phyloP scores from a whole-genome alignment of 2,113 vertebrate genomes.

The Phyllopteryx taeniolatus region DNA sequence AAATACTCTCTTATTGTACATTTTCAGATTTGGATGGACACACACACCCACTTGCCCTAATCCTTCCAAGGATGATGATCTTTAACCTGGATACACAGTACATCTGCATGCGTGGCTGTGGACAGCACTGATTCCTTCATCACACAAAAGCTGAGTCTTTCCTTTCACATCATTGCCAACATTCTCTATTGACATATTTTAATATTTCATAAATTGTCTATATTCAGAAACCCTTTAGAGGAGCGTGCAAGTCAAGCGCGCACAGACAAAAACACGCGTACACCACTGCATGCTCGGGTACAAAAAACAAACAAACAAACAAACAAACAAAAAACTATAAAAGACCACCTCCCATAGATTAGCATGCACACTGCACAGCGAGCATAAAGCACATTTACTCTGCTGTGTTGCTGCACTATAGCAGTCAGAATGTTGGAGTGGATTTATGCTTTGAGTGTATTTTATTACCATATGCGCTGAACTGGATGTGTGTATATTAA shows the following conservation, averaged over 20 bases:
- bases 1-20: constrained; percentile 21
- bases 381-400: constrained; percentile 16
- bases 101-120: constrained; percentile 3
- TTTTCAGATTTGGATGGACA: constrained; percentile 20
- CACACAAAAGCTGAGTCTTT: constrained; percentile 19
- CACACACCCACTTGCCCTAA: neutral
- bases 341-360: constrained; percentile 17
- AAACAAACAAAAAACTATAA: neutral
- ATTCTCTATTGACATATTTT: constrained; percentile 44
- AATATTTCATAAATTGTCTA: constrained; percentile 55
- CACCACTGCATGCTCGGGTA: neutral
- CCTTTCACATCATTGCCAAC: constrained; percentile 12
- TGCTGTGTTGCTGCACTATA: constrained; percentile 24
- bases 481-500: constrained; percentile 2
- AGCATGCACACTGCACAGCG: constrained; percentile 19
- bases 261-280: neutral
- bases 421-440: constrained; percentile 10
- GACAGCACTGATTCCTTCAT: neutral
- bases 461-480: neutral
- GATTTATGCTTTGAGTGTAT: constrained; percentile 6
- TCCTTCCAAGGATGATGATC: constrained; percentile 1
- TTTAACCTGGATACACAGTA: constrained; percentile 1
- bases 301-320: neutral
- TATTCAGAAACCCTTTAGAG: constrained; percentile 29
- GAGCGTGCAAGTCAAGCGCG: neutral